Evolutionary conservation across 2,888 invertebrate species (phyloP), one percentile per base, ranked within the genome.

Genomic region (Slavum lentiscoides): DNA sequence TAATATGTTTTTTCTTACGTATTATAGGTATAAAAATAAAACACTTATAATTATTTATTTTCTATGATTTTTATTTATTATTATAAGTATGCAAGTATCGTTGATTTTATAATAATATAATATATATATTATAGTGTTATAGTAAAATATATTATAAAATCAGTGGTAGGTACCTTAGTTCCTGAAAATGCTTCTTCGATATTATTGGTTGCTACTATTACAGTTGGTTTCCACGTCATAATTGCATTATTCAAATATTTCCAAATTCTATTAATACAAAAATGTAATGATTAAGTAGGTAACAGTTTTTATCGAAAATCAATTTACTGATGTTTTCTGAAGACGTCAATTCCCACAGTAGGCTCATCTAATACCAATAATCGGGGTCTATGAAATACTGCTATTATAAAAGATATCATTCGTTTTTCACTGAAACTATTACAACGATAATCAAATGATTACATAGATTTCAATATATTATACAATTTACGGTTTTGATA

Each of bases 361-460:
- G 77, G 77, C 55, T 80, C 77, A 39, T 80, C 77, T 53, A 80
- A 62, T 19, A 80, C 70, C 9, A 80, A 15, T 70, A 80, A 80
- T 64, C 70, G 49, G 19, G 77, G 77, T 70, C 70, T 80, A 17
- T 80, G 77, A 9, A 72, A 72, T 23, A 72, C 64, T 23, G 77
- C 17, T 62, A 80, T 55, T 64, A 80, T 43, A 72, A 80, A 80
- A 0, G 77, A 80, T 30, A 80, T 39, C 19, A 80, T 64, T 58
- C 70, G 21, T 64, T 70, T 80, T 64, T 80, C 64, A 62, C 70
- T 80, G 70, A 49, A 72, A 70, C 77, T 80, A n/a, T 69, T 53
- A 11, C 17, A 68, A 55, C 30, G 19, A 43, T 67, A 43, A 21
- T 13, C 21, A 7, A 43, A 49, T 17, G 11, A 49, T 13, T 13